These are phyloP conservation scores for Lithobates sylvaticus DNA, from an alignment of 2,797 vertebrate genomes.

Conservation along the genomic window DNA sequence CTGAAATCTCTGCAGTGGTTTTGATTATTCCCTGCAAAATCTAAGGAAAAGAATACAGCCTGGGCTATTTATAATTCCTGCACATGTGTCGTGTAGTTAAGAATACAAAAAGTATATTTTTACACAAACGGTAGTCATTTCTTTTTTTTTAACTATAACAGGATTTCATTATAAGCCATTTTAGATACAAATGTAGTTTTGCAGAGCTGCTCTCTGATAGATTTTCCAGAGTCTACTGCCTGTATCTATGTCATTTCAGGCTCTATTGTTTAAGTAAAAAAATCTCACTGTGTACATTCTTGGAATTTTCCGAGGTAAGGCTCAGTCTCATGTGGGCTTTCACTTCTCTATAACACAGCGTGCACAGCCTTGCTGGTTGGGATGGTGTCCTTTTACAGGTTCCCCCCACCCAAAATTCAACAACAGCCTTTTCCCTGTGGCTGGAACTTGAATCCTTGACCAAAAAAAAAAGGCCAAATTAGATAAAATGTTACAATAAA, in stretches of 20 bases:
- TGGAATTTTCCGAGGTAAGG: constrained; percentile 15
- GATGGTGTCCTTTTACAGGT: background rate
- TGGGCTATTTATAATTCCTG: too few relatives aligned
- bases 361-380: background rate
- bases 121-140: too few relatives aligned
- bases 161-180: too few relatives aligned
- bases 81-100: too few relatives aligned
- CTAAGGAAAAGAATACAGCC: too few relatives aligned
- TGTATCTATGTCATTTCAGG: constrained; percentile 66
- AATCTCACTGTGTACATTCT: background rate
- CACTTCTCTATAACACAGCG: background rate
- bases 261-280: constrained; percentile 25
- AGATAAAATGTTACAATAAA: too few relatives aligned
- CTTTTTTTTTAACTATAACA: too few relatives aligned
- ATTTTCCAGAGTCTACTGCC: background rate
- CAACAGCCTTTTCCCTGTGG: background rate
- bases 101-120: too few relatives aligned
- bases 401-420: background rate
- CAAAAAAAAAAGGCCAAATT: too few relatives aligned
- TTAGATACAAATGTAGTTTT: too few relatives aligned
- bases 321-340: background rate
- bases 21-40: too few relatives aligned
- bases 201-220: background rate
- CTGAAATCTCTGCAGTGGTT: too few relatives aligned
- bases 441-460: background rate